Evolutionary conservation across 2,113 vertebrate genomes (phyloP), one percentile per base, ranked within the genome.

Genomic region (Syngnathus typhle): DNA sequence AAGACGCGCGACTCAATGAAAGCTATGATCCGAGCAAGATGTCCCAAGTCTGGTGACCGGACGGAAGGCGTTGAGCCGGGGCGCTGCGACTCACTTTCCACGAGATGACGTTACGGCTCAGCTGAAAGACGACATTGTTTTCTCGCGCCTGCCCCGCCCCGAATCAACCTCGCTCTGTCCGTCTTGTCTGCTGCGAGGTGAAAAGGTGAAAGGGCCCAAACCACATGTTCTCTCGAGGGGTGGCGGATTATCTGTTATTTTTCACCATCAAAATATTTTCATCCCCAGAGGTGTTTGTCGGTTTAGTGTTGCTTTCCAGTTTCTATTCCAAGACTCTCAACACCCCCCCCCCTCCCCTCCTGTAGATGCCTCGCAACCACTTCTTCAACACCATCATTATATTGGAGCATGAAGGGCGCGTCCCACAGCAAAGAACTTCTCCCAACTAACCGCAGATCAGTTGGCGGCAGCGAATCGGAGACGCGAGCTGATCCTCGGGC

Each of bases 61-160:
- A 1, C 3, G 46, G 46, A 52, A n/a, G 9, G 2, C n/a, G 49
- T n/a, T 8, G 49, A 51, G 49, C 23, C 11, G 23, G 52, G 21
- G 8, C 27, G 47, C 64, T 16, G 11, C 38, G n/a, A 39, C 16
- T 12, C 38, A 6, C 61, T 23, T 32, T 32, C 39, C 37, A 4
- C 47, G 10, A 8, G 69, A 75, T 62, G 76, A 84, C 62, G 71
- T 82, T 56, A 63, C 46, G 8, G 21, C 71, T 67, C 62, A 7
- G 74, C 82, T 81, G 51, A 86, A 84, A 84, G 84, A 70, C 49
- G 1, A 76, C 80, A 83, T 87, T 85, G 78, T 83, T 82, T 69
- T 68, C 72, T 39, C 3, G 79, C 76, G 82, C 76, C 73, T 77
- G 76, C 77, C 72, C 84, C 81, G 56, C 85, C 87, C 67, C 61